phyloP scores from a whole-genome alignment of 2,888 invertebrate species.

The Lycia hirtaria region DNA sequence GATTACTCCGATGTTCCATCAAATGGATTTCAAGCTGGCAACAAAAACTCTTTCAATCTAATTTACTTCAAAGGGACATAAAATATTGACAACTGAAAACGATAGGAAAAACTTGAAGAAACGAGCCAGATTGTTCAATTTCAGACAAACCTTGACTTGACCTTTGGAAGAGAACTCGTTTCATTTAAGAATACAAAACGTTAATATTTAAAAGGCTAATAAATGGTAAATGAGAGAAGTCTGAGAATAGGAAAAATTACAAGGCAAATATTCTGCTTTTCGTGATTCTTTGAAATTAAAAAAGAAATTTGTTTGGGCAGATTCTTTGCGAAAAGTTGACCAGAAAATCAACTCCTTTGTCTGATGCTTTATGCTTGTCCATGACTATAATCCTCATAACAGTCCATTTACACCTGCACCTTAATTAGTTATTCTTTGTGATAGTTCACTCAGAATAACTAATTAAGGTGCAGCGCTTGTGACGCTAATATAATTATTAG shows the following conservation, averaged over 20 bases:
- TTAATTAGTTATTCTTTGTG: too few relatives aligned
- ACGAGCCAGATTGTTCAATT: constrained; percentile 4
- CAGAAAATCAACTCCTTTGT: too few relatives aligned
- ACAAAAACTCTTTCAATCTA: constrained; percentile 27
- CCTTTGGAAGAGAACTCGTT: constrained; percentile 1
- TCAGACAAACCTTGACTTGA: constrained; percentile 5
- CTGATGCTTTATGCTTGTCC: too few relatives aligned
- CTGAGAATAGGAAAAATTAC: neutral
- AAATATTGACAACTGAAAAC: constrained; percentile 22
- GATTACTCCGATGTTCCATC: constrained; percentile 11
- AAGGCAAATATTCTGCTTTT: too few relatives aligned
- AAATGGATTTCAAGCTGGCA: constrained; percentile 10
- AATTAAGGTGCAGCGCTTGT: too few relatives aligned
- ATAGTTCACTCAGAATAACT: too few relatives aligned
- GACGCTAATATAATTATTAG: too few relatives aligned
- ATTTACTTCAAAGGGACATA: constrained; percentile 18
- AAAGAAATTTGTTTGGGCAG: too few relatives aligned
- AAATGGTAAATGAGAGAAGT: neutral
- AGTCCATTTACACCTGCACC: too few relatives aligned
- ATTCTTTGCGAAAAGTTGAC: too few relatives aligned
- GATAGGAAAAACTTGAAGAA: constrained; percentile 3
- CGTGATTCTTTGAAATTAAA: too few relatives aligned
- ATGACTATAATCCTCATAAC: too few relatives aligned
- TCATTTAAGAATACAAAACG: neutral
- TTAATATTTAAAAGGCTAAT: neutral